Evolutionary conservation across 2,113 vertebrate species (phyloP).

Genomic region (Brachionichthys hirsutus): DNA sequence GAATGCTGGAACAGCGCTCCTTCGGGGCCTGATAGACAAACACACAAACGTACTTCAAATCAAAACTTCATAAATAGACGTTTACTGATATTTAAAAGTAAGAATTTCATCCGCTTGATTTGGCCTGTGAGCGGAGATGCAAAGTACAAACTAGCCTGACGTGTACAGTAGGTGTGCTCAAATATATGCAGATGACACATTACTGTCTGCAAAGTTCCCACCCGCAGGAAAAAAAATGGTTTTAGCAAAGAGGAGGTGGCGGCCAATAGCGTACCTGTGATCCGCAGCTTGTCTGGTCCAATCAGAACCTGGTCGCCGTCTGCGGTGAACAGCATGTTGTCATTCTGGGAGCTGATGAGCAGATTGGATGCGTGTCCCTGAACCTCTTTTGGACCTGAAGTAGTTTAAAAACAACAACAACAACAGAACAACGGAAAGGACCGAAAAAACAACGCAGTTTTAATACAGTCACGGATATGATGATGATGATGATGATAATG

Average conservation of each 20-base stretch:
- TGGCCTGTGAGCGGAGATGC: too few species aligned
- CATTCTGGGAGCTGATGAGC: slow-evolving; percentile 82
- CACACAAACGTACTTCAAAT: not conserved
- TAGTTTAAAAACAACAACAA: slow-evolving; percentile 38
- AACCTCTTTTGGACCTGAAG: slow-evolving; percentile 85
- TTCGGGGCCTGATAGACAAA: slow-evolving; percentile 82
- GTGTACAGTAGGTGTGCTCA: too few species aligned
- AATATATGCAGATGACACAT: not conserved
- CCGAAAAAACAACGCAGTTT: slow-evolving; percentile 6
- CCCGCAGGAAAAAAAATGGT: slow-evolving; percentile 17
- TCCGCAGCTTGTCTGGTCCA: slow-evolving; percentile 88
- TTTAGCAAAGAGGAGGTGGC: slow-evolving; percentile 3
- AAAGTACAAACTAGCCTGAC: too few species aligned
- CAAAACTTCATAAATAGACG: not conserved
- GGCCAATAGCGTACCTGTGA: slow-evolving; percentile 83
- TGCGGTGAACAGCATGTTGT: slow-evolving; percentile 86
- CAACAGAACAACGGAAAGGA: slow-evolving; percentile 20
- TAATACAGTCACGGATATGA: too few species aligned
- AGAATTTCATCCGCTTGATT: too few species aligned
- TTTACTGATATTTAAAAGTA: not conserved
- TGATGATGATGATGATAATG: too few species aligned
- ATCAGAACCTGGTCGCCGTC: slow-evolving; percentile 82
- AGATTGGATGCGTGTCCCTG: slow-evolving; percentile 82
- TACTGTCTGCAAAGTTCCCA: slow-evolving; percentile 27
- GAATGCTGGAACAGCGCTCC: slow-evolving; percentile 96